A percentile compares a stretch with the other conserved stretches of the same genome.
Conservation (phyloP, 2,797 vertebrate genomes). For the Knipowitschia caucasica region DNA sequence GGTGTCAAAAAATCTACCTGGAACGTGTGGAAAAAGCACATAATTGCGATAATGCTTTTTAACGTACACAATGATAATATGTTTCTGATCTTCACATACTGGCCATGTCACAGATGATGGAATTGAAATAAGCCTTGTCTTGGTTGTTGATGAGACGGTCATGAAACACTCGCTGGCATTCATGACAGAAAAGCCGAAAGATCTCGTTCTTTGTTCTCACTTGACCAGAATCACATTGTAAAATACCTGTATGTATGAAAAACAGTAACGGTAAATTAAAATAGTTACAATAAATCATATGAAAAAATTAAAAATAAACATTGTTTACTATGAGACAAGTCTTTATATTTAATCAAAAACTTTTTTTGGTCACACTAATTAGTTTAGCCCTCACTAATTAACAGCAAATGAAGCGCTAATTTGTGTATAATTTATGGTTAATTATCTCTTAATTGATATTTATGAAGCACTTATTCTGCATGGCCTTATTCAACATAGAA, state of each 20-base stretch:
- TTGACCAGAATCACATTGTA: slow-evolving; percentile 78
- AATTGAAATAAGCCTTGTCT: slow-evolving; percentile 84
- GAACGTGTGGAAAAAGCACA: slow-evolving; percentile 32
- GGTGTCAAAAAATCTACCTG: slow-evolving; percentile 83
- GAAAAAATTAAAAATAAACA: too few species aligned
- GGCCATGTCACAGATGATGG: slow-evolving; percentile 82
- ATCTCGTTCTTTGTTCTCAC: slow-evolving; percentile 79
- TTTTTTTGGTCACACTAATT: too few species aligned
- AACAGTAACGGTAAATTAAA: background rate
- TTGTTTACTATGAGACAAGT: too few species aligned
- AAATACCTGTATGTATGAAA: slow-evolving; percentile 65
- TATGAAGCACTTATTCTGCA: too few species aligned
- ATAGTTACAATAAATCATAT: background rate
- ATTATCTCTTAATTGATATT: too few species aligned
- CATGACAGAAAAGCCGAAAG: slow-evolving; percentile 85
- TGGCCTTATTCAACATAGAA: too few species aligned
- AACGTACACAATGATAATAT: background rate
- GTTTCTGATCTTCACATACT: slow-evolving; percentile 61
- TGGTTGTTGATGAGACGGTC: slow-evolving; percentile 83
- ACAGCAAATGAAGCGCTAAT: too few species aligned
- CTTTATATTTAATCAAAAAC: too few species aligned
- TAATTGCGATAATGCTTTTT: background rate
- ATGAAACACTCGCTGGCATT: slow-evolving; percentile 85
- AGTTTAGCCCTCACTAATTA: too few species aligned
- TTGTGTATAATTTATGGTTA: too few species aligned